Evolutionary conservation across 2,888 invertebrate species (phyloP), one percentile per base, ranked within the genome.

Genomic region (Apamea monoglypha): DNA sequence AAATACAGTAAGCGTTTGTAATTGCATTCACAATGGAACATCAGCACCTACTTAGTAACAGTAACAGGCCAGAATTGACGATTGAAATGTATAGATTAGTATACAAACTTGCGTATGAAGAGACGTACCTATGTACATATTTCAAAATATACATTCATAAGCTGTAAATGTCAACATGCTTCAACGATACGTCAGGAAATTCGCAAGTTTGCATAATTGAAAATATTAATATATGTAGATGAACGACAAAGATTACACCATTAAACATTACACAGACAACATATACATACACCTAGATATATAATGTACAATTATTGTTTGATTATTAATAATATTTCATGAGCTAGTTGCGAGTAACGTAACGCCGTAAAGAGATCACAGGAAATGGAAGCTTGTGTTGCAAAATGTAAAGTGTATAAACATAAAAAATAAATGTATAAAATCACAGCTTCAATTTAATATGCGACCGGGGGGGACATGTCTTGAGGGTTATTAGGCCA

Each of bases 301-400:
- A 80, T 47, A 67, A 71, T 80, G 56, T 84, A 77, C 74, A 83
- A 64, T 53, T 79, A 71, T 74, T n/a, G n/a, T n/a, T 59, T 64
- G 56, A 66, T 67, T 74, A 77, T 63, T 78, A 82, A 79, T 83
- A 74, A 82, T 80, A 67, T 81, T 77, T 81, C 72, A 84, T 78
- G 40, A 84, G 81, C 78, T 86, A 83, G 79, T 78, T 85, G 81
- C 89, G 76, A 82, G 74, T 84, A 88, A 89, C 76, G 68, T 82
- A 88, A 88, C 82, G 76, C 84, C 67, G 68, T 85, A 78, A 74
- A 93, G 93, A 95, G 94, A 96, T 96, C 96, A 96, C 95, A 96
- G 94, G 92, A 92, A 91, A 93, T 93, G 93, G 94, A 95, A 95
- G 95, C 91, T 93, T 93, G 92, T 85, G 91, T 92, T 92, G 93